Base-by-base conservation (phyloP, 1,140 invertebrate genomes). In the Cephus cinctus region DNA sequence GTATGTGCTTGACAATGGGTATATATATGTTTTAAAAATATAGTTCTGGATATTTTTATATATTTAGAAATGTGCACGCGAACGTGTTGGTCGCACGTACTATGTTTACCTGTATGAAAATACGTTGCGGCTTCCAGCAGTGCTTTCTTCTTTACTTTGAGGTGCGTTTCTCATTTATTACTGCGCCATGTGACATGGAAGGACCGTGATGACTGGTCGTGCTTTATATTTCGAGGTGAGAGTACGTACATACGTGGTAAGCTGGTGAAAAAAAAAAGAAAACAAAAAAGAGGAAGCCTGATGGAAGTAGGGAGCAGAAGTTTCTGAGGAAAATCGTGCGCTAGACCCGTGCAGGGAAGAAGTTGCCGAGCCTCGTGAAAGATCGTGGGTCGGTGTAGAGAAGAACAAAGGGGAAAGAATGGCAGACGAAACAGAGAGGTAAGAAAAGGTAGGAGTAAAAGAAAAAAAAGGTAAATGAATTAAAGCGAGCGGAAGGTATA, bases 121-220 rank as follows among this genome's bases (percentile, higher is more conserved):
- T n/a, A n/a, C n/a, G n/a, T n/a, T n/a, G n/a, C n/a, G n/a, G n/a
- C n/a, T n/a, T n/a, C n/a, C n/a, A n/a, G n/a, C n/a, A n/a, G n/a
- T n/a, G n/a, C 38, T 52, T 50, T 16, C 47, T 52, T 45, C 54
- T 65, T n/a, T 52, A 56, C 64, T 67, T 69, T 63, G 67, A 68
- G 55, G 57, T 55, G 57, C 59, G 57, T 66, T 65, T 61, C 61
- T 67, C 64, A 66, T 71, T 69, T 69, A 68, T 69, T 69, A 61
- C 55, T 47, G 20, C 50, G 19, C 44, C n/a, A n/a, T n/a, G n/a
- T n/a, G n/a, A n/a, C n/a, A n/a, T n/a, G n/a, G n/a, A n/a, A n/a
- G n/a, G n/a, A n/a, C n/a, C 27, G 14, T 15, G 11, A 15, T n/a
- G 21, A 19, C 41, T 43, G 16, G 12, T 16, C n/a, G 2, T 3